Conservation (phyloP, 2,888 invertebrate species). For the Cancer borealis region DNA sequence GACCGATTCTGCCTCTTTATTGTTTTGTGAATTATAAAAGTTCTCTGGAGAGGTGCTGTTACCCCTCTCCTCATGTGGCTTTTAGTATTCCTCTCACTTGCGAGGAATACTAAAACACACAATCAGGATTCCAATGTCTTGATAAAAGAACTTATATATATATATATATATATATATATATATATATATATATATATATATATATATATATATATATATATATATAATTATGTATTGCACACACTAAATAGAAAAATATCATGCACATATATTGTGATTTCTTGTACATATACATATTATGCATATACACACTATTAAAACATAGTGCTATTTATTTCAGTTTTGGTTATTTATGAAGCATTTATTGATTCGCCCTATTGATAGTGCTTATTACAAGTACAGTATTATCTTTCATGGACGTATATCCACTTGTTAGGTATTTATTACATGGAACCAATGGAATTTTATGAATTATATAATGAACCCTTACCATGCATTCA, state of each 20-base stretch:
- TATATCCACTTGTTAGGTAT: no score
- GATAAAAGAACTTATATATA: not conserved
- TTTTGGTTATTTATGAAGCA: no score
- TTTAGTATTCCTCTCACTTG: not conserved
- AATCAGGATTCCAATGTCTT: not conserved
- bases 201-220: no score
- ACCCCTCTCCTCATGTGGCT: not conserved
- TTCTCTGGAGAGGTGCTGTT: not conserved
- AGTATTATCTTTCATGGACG: no score
- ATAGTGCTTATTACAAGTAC: not conserved
- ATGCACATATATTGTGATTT: no score
- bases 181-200: no score
- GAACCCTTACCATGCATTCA: no score
- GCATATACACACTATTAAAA: not conserved
- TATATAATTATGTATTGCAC: not conserved
- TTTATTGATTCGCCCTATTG: no score
- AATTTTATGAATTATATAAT: no score
- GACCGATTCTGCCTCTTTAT: not conserved
- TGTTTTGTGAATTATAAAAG: not conserved
- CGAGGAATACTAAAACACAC: not conserved
- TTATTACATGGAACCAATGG: no score
- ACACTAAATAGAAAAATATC: no score
- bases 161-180: not conserved
- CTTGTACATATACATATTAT: not conserved
- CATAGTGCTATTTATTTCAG: no score